Conservation (phyloP, 2,113 vertebrate species). For the Bubo scandiacus region DNA sequence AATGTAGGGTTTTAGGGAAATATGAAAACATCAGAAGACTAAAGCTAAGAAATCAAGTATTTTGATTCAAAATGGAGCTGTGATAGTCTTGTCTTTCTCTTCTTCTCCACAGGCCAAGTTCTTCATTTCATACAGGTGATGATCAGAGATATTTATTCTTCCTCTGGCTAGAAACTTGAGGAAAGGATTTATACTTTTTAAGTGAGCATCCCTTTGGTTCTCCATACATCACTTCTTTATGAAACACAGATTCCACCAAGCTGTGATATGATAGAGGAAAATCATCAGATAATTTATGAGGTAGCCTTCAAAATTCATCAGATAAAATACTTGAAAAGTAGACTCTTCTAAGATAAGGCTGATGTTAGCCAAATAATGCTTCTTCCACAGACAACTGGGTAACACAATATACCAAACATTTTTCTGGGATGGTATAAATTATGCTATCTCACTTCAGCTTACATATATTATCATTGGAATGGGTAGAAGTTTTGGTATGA, state of each 20-base stretch:
- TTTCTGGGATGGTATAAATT: background rate
- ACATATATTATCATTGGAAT: background rate
- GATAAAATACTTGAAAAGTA: slow-evolving; percentile 17
- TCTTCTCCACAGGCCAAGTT: background rate
- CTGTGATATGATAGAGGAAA: background rate
- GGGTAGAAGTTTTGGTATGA: background rate
- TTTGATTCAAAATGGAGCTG: background rate
- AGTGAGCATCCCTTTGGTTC: background rate
- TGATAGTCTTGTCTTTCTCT: background rate
- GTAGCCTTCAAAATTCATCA: background rate
- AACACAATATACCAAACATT: background rate
- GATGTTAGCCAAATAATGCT: background rate
- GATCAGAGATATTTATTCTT: background rate
- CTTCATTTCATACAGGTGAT: background rate
- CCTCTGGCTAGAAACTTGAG: background rate
- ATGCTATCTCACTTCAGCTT: background rate
- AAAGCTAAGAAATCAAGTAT: background rate
- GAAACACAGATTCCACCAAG: background rate
- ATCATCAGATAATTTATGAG: background rate
- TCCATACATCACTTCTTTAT: background rate
- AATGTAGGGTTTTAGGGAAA: background rate
- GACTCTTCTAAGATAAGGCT: background rate
- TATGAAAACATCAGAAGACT: background rate
- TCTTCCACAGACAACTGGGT: background rate
- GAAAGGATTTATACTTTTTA: background rate